Conservation (phyloP, 2,888 invertebrate species). For the Calameuta idolon region DNA sequence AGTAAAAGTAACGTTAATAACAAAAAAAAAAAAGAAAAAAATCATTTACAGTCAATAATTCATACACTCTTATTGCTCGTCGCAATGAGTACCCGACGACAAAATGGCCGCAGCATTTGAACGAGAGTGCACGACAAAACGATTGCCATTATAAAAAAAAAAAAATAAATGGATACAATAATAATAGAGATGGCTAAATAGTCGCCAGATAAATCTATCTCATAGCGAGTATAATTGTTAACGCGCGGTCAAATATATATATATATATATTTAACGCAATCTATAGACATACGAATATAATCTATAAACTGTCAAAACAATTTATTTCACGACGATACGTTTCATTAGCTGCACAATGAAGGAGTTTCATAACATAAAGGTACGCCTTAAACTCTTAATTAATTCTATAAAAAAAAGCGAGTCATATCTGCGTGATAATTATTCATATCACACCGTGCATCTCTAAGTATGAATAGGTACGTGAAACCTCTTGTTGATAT, state of each 20-base stretch:
- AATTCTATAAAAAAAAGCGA: conserved; percentile 1
- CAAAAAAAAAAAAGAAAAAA: neutral
- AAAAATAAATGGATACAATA: conserved; percentile 2
- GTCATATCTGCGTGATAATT: neutral
- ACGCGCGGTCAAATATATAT: neutral
- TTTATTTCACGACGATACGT: neutral
- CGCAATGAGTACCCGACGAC: neutral
- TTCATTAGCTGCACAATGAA: conserved; percentile 21
- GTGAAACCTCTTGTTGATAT: neutral
- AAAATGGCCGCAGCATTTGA: neutral
- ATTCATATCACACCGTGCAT: neutral
- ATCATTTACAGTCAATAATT: neutral
- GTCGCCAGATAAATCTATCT: neutral
- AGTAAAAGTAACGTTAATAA: neutral
- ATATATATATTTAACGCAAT: neutral
- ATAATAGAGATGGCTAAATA: neutral
- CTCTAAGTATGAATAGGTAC: neutral
- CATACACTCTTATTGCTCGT: neutral
- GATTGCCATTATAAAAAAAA: conserved; percentile 1
- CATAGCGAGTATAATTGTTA: neutral
- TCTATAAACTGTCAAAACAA: neutral
- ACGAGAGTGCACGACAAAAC: neutral
- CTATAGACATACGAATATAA: neutral
- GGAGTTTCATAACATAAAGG: neutral
- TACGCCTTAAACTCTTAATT: conserved; percentile 7